A percentile compares a stretch with the other conserved stretches of the same genome.
Conservation (phyloP, 2,888 invertebrate species). For the Scaptomyza cyrtandrae region DNA sequence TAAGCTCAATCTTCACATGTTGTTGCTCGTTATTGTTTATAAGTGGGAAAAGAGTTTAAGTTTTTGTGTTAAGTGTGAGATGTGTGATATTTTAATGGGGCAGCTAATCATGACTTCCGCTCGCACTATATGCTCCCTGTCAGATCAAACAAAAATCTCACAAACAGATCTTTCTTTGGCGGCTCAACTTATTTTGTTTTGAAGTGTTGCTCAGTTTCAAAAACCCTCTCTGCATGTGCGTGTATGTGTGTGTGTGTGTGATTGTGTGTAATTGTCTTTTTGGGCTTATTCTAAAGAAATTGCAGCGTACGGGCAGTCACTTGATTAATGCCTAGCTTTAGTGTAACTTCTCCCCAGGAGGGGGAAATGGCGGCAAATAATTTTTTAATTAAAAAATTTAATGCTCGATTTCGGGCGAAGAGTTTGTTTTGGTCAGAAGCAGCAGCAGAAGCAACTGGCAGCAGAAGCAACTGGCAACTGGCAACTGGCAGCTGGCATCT, state of each 20-base stretch:
- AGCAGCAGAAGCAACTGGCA: not conserved
- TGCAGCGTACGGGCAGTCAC: slow-evolving; percentile 56
- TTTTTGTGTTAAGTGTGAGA: slow-evolving; percentile 10
- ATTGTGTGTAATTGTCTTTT: slow-evolving; percentile 66
- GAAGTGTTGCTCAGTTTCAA: slow-evolving; percentile 51
- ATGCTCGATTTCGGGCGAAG: slow-evolving; percentile 77
- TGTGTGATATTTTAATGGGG: slow-evolving; percentile 60
- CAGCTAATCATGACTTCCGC: slow-evolving; percentile 77
- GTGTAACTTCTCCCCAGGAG: no score
- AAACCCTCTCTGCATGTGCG: not conserved
- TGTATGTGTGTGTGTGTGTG: slow-evolving; percentile 16
- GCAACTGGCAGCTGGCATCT: not conserved
- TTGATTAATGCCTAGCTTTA: slow-evolving; percentile 73
- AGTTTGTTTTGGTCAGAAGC: slow-evolving; percentile 9
- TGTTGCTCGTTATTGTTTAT: slow-evolving; percentile 13
- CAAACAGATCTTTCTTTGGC: slow-evolving; percentile 33
- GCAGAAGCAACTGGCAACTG: no score
- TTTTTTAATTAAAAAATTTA: slow-evolving; percentile 76
- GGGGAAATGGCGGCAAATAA: slow-evolving; percentile 28
- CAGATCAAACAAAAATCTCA: slow-evolving; percentile 49
- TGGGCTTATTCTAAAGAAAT: slow-evolving; percentile 68
- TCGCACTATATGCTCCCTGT: slow-evolving; percentile 56
- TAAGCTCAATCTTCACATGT: slow-evolving; percentile 1
- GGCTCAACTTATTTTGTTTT: slow-evolving; percentile 46
- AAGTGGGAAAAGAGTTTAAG: no score